phyloP scores from a whole-genome alignment of 2,113 vertebrate genomes.

The Patagioenas fasciata region DNA sequence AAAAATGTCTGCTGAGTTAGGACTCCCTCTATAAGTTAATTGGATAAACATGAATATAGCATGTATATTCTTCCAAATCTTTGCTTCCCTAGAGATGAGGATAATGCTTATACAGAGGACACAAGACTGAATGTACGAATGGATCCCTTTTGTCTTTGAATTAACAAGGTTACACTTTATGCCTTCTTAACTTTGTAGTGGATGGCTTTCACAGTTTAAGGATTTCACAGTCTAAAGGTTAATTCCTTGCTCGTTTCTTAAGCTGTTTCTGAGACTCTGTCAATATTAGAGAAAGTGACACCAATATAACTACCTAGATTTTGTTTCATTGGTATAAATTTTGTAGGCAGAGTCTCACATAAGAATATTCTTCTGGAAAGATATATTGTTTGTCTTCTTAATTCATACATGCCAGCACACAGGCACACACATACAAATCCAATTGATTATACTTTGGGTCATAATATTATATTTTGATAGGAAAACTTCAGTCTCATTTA shows the following conservation, averaged over 20 bases:
- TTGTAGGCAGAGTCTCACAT: background rate
- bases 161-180: slow-evolving; percentile 10
- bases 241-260: background rate
- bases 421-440: background rate
- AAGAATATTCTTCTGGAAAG: background rate
- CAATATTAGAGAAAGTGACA: background rate
- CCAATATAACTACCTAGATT: background rate
- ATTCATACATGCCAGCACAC: background rate
- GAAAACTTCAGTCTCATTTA: background rate
- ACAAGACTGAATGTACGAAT: background rate
- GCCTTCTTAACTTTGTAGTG: background rate
- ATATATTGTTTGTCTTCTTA: background rate
- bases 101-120: slow-evolving; percentile 1
- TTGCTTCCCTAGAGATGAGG: slow-evolving; percentile 30
- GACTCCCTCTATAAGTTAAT: slow-evolving; percentile 51
- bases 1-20: slow-evolving; percentile 52
- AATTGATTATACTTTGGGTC: background rate
- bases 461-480: background rate
- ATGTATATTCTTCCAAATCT: slow-evolving; percentile 17
- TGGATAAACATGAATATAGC: slow-evolving; percentile 41
- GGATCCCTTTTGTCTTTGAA: slow-evolving; percentile 16
- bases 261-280: background rate
- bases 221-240: background rate
- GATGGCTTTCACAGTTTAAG: background rate
- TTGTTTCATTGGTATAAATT: background rate